A percentile compares a stretch with the other conserved stretches of the same genome.
Evolutionary conservation across 1,140 invertebrate genomes (phyloP).

Genomic region (Cylas formicarius): DNA sequence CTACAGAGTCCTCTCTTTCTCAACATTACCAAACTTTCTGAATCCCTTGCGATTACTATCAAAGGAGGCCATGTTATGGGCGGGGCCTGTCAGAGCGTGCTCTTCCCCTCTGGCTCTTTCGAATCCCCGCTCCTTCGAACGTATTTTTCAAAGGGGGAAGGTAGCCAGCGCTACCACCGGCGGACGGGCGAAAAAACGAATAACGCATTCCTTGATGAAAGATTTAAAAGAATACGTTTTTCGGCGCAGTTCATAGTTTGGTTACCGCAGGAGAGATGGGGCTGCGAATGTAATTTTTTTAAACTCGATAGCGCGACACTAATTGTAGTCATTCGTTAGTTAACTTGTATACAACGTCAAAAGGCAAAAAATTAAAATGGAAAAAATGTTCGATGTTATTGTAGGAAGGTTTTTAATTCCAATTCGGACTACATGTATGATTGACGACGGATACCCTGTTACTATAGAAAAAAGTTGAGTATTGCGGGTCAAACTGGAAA

Average conservation of each 20-base stretch:
- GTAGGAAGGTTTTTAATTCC: too few species aligned
- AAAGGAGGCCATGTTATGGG: slow-evolving; percentile 39
- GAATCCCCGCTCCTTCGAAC: slow-evolving; percentile 15
- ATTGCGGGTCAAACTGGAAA: too few species aligned
- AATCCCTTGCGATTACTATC: slow-evolving; percentile 36
- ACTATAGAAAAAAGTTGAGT: too few species aligned
- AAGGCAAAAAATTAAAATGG: too few species aligned
- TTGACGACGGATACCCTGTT: too few species aligned
- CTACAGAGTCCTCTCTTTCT: slow-evolving; percentile 18
- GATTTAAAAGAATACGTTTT: too few species aligned
- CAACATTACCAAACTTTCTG: slow-evolving; percentile 12
- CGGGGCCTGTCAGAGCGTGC: slow-evolving; percentile 24
- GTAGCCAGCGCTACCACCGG: slow-evolving; percentile 30
- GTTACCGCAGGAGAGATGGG: slow-evolving; percentile 29
- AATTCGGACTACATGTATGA: too few species aligned
- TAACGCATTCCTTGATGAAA: slow-evolving; percentile 21
- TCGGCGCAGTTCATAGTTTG: slow-evolving; percentile 27
- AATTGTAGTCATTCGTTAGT: too few species aligned
- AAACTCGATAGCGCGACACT: too few species aligned
- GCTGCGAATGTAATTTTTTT: slow-evolving; percentile 14
- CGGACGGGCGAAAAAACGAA: slow-evolving; percentile 33
- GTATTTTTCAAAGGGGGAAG: too few species aligned
- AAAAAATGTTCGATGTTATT: too few species aligned
- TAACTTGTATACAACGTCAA: too few species aligned
- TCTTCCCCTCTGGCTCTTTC: slow-evolving; percentile 12